These are phyloP conservation scores for Xenops minutus DNA, from an alignment of 2,797 vertebrate genomes.

Conservation along the genomic window DNA sequence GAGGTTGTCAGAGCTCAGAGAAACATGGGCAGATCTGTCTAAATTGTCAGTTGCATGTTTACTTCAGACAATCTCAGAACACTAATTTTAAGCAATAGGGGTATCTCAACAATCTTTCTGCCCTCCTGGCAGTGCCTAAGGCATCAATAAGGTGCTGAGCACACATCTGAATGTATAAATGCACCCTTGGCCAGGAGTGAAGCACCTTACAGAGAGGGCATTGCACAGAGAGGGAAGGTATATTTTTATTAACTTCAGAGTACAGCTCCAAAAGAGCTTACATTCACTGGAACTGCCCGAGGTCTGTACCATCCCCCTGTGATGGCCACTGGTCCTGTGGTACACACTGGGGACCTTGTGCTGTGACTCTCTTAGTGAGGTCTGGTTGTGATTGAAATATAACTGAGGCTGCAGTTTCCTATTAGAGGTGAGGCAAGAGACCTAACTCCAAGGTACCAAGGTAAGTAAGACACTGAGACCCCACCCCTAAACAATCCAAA, in stretches of 20 bases:
- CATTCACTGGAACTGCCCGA: neutral
- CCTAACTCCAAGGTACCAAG: neutral
- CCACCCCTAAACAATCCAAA: neutral
- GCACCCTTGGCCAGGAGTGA: neutral
- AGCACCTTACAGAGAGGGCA: neutral
- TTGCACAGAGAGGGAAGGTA: neutral
- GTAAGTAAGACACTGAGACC: neutral
- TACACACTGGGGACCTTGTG: fast-evolving
- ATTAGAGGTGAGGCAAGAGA: neutral
- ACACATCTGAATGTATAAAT: neutral
- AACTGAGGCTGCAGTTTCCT: neutral
- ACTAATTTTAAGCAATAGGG: neutral
- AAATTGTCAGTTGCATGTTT: neutral
- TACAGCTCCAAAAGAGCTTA: neutral
- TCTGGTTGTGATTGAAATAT: neutral
- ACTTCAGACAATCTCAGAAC: neutral
- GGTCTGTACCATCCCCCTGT: neutral
- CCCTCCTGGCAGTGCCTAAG: neutral
- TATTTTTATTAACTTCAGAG: neutral
- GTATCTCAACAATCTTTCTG: neutral
- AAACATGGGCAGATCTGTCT: fast-evolving
- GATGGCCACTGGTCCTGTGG: neutral
- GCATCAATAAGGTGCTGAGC: neutral
- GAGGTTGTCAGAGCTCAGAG: neutral
- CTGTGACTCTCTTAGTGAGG: fast-evolving